A percentile compares a stretch with the other conserved stretches of the same genome.
Conservation (phyloP, 2,888 invertebrate species). For the Drosophila vallismaia region DNA sequence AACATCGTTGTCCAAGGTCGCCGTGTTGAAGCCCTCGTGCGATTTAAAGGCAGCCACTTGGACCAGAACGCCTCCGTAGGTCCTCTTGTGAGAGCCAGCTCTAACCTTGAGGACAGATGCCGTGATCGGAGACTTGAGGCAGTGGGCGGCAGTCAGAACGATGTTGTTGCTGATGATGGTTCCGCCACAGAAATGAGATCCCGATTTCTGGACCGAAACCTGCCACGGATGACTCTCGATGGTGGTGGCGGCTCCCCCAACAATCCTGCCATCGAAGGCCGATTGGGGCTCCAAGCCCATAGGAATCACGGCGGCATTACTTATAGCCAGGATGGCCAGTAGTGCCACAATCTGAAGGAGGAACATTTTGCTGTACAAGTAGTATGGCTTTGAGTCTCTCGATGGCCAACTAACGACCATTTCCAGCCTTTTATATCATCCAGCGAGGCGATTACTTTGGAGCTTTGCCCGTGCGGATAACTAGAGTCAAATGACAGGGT, state of each 20-base stretch:
- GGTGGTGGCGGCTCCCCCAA: constrained; percentile 56
- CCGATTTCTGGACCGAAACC: constrained; percentile 78
- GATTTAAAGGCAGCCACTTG: constrained; percentile 35
- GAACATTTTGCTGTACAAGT: constrained; percentile 12
- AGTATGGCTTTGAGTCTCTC: constrained; percentile 1
- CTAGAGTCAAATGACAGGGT: constrained; percentile 24
- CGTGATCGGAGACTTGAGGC: constrained; percentile 71
- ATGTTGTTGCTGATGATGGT: constrained; percentile 84
- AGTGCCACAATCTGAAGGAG: constrained; percentile 14
- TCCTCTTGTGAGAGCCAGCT: constrained; percentile 45
- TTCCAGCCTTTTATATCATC: constrained; percentile 29
- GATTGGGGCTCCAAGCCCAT: constrained; percentile 11
- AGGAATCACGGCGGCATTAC: constrained; percentile 26
- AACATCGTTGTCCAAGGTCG: constrained; percentile 42
- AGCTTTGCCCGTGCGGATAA: constrained; percentile 20
- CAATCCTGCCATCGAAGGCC: constrained; percentile 48
- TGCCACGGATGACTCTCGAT: constrained; percentile 74
- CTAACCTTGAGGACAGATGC: constrained; percentile 35
- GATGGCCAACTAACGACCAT: constrained; percentile 11
- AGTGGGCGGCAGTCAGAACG: constrained; percentile 87
- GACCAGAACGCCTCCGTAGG: constrained; percentile 37
- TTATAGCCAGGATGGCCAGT: constrained; percentile 19
- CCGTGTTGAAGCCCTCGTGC: constrained; percentile 40
- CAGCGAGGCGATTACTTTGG: constrained; percentile 1
- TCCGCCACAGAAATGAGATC: constrained; percentile 86